Conservation (phyloP, 1,140 invertebrate genomes). For the Ceratosolen fusciceps region DNA sequence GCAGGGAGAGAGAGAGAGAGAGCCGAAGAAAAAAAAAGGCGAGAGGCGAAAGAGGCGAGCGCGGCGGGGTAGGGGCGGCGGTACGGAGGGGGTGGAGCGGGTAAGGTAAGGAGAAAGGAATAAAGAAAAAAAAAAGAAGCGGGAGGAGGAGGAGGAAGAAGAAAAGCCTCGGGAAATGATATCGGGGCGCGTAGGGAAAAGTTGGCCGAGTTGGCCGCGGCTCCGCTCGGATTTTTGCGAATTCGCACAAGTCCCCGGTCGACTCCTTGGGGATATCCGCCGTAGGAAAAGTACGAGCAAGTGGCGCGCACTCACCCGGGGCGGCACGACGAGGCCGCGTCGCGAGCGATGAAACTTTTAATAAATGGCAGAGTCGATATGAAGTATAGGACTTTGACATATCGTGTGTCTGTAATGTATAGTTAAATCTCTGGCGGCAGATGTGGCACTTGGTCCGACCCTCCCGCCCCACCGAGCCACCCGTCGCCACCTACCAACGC, state of each 20-base stretch:
- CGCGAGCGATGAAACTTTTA: conserved; percentile 71
- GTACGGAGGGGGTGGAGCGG: too few species aligned
- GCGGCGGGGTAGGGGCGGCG: too few species aligned
- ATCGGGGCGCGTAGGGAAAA: background rate
- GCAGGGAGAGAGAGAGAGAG: too few species aligned
- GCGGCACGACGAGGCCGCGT: conserved; percentile 25
- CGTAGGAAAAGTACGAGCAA: conserved; percentile 23
- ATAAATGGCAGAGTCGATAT: conserved; percentile 73
- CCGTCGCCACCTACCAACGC: too few species aligned
- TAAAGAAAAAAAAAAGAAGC: too few species aligned
- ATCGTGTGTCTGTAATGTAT: conserved; percentile 74
- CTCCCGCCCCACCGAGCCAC: too few species aligned
- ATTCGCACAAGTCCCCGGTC: conserved; percentile 3
- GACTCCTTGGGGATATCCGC: background rate
- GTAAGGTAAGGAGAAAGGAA: too few species aligned
- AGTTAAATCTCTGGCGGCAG: conserved; percentile 73
- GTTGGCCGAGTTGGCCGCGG: conserved; percentile 6
- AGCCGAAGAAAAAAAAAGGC: too few species aligned
- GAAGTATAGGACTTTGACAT: conserved; percentile 74
- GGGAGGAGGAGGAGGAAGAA: too few species aligned
- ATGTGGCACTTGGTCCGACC: conserved; percentile 63
- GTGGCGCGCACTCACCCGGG: conserved; percentile 54
- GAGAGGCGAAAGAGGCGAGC: too few species aligned
- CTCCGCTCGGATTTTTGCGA: conserved; percentile 15
- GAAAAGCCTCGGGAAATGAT: background rate